These are phyloP conservation scores for Sebastes kiyomatsui DNA, from an alignment of 2,797 vertebrate genomes.

Conservation along the genomic window DNA sequence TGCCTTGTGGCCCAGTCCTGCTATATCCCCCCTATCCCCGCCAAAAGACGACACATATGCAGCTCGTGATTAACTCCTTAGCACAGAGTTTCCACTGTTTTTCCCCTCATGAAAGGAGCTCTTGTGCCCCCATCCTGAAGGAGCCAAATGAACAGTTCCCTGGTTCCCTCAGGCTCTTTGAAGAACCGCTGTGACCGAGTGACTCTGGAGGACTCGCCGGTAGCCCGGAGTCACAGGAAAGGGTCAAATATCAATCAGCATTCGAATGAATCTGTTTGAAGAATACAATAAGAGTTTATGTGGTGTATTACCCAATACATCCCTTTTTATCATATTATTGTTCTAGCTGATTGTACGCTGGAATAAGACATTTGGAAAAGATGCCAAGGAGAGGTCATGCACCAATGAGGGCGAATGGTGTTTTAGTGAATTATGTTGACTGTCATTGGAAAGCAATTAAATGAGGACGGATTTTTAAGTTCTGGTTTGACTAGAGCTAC, in stretches of 20 bases:
- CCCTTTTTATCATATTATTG: slow-evolving; percentile 4
- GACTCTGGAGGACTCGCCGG: slow-evolving; percentile 45
- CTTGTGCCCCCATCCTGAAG: slow-evolving; percentile 74
- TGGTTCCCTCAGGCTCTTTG: slow-evolving; percentile 73
- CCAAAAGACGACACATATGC: slow-evolving; percentile 74
- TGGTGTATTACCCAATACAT: background rate
- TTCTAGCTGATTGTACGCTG: background rate
- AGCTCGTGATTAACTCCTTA: slow-evolving; percentile 80
- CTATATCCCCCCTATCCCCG: slow-evolving; percentile 33
- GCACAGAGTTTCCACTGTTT: slow-evolving; percentile 83
- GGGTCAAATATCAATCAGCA: slow-evolving; percentile 74
- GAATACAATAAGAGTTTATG: slow-evolving; percentile 5
- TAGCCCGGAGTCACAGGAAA: slow-evolving; percentile 70
- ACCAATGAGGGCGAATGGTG: background rate
- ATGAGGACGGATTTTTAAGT: slow-evolving; percentile 24
- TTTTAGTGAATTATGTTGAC: background rate
- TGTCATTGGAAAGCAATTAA: slow-evolving; percentile 7
- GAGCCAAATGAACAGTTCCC: slow-evolving; percentile 71
- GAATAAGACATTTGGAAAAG: background rate
- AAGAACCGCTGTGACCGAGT: slow-evolving; percentile 65
- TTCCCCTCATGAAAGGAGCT: slow-evolving; percentile 78
- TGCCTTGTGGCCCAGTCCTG: slow-evolving; percentile 49
- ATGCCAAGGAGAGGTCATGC: slow-evolving; percentile 8
- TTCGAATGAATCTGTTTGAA: slow-evolving; percentile 17
- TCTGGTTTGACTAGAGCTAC: slow-evolving; percentile 60